Evolutionary conservation across 2,888 invertebrate species (phyloP).

Genomic region (Celastrina argiolus): DNA sequence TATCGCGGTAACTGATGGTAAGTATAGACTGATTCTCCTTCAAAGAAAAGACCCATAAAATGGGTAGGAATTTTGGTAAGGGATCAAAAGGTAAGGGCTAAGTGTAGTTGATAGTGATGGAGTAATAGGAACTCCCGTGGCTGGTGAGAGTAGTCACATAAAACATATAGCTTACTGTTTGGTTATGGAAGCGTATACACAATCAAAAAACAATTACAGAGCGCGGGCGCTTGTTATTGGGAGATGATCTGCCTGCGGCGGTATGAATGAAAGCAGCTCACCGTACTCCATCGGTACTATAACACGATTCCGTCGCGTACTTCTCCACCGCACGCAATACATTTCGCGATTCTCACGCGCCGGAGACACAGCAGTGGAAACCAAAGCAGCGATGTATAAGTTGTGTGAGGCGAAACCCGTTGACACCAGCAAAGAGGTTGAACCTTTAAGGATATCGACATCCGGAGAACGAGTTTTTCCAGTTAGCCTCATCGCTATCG

Average conservation of each 20-base stretch:
- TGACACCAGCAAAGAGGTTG: constrained; percentile 42
- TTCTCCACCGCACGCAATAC: constrained; percentile 36
- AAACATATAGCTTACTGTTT: neutral
- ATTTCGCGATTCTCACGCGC: constrained; percentile 37
- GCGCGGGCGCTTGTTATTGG: constrained; percentile 65
- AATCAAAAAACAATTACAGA: constrained; percentile 65
- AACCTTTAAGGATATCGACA: constrained; percentile 75
- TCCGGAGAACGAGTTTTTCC: constrained; percentile 76
- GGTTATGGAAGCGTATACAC: constrained; percentile 41
- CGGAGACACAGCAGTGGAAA: neutral
- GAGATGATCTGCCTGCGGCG: constrained; percentile 74
- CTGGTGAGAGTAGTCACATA: no score
- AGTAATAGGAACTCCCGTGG: no score
- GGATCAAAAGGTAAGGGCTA: no score
- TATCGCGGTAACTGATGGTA: no score
- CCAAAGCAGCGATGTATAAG: constrained; percentile 41
- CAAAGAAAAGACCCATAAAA: no score
- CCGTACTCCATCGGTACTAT: constrained; percentile 53
- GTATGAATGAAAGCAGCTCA: constrained; percentile 76
- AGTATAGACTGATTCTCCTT: no score
- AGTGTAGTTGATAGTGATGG: no score
- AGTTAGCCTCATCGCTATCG: constrained; percentile 78
- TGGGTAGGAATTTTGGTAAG: no score
- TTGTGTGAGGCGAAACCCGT: constrained; percentile 29
- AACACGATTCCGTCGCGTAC: constrained; percentile 38